phyloP scores from a whole-genome alignment of 2,888 invertebrate species.

The Exocentrus adspersus region DNA sequence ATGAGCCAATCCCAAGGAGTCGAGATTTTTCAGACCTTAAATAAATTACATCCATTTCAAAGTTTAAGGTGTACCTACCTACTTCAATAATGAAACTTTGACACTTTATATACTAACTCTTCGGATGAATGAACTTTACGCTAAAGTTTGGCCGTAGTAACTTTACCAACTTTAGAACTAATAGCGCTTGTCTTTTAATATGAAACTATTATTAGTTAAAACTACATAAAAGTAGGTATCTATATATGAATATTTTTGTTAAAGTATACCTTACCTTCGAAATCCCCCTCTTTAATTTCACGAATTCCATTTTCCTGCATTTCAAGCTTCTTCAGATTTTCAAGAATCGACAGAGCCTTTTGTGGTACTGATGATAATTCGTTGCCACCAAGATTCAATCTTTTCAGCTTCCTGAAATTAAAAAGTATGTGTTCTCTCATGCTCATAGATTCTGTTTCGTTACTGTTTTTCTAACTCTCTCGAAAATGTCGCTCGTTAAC shows the following conservation, averaged over 20 bases:
- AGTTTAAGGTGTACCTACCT: not conserved
- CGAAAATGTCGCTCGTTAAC: too few relatives aligned
- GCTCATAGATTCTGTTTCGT: too few relatives aligned
- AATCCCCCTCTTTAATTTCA: conserved; percentile 83
- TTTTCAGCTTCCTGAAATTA: conserved; percentile 78
- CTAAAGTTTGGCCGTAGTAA: not conserved
- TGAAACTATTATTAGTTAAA: too few relatives aligned
- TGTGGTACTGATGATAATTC: conserved; percentile 81
- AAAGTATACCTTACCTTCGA: conserved; percentile 72
- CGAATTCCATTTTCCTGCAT: conserved; percentile 87
- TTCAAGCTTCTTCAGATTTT: conserved; percentile 85
- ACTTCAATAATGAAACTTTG: not conserved
- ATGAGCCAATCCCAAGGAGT: conserved; percentile 86
- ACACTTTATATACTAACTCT: conserved; percentile 7
- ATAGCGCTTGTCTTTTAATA: too few relatives aligned
- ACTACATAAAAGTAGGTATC: not conserved
- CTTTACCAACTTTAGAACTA: too few relatives aligned
- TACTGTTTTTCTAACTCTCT: too few relatives aligned
- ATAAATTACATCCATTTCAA: conserved; percentile 21
- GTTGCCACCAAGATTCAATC: conserved; percentile 88
- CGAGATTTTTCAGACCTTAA: conserved; percentile 81
- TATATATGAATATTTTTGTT: too few relatives aligned
- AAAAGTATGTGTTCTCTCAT: too few relatives aligned
- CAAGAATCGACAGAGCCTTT: conserved; percentile 80
- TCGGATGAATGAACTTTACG: not conserved